Percentiles rank a stretch among this genome's conserved stretches.
These are phyloP conservation scores for Chloromyia formosa DNA, from an alignment of 2,888 invertebrate genomes.

Conservation along the genomic window DNA sequence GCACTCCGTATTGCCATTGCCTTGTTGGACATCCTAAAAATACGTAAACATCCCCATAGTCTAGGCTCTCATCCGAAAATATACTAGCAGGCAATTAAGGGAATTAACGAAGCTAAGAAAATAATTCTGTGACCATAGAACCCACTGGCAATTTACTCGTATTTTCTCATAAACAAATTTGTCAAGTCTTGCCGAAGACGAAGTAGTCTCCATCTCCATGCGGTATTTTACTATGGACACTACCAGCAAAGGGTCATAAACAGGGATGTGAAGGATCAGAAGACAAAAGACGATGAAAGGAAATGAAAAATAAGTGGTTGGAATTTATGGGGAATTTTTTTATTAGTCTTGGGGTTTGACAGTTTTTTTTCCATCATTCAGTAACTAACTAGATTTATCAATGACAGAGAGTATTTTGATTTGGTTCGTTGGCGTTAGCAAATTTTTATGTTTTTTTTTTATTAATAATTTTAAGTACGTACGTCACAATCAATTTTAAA, in stretches of 20 bases:
- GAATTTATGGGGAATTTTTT: slow-evolving; percentile 34
- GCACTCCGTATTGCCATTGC: no score
- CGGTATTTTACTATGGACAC: not conserved
- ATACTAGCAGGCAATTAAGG: slow-evolving; percentile 36
- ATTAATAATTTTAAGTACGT: no score
- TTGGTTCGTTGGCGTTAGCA: no score
- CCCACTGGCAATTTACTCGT: slow-evolving; percentile 36
- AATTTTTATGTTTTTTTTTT: no score
- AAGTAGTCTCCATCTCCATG: not conserved
- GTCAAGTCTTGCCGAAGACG: slow-evolving; percentile 14
- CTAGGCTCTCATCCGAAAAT: not conserved
- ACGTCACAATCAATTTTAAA: no score
- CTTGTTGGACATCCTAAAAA: no score
- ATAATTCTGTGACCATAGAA: slow-evolving; percentile 31
- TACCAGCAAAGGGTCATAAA: not conserved
- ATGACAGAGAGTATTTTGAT: no score
- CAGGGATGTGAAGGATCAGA: not conserved
- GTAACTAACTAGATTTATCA: slow-evolving; percentile 19
- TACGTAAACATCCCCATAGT: not conserved
- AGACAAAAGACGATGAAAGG: not conserved
- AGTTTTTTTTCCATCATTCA: slow-evolving; percentile 10
- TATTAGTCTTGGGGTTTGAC: not conserved
- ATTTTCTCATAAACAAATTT: slow-evolving; percentile 41
- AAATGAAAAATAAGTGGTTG: slow-evolving; percentile 22
- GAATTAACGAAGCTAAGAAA: slow-evolving; percentile 42